phyloP scores from a whole-genome alignment of 2,888 invertebrate genomes.

The Cynaeus angustus region DNA sequence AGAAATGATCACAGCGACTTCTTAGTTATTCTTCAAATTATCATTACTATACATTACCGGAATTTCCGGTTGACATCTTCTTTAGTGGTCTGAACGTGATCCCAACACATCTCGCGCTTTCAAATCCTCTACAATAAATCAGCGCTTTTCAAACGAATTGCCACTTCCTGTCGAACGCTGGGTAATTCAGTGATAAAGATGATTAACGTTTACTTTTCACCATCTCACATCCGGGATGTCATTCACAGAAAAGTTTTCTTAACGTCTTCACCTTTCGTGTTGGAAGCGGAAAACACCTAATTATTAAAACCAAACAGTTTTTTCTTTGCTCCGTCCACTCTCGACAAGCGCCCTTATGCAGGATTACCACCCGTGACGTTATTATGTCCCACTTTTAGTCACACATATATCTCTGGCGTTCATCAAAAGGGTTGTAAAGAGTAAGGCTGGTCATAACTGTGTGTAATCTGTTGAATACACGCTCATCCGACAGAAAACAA shows the following conservation, averaged over 20 bases:
- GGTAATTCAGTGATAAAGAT: conserved; percentile 16
- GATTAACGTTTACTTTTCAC: conserved; percentile 13
- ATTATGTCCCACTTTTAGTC: conserved; percentile 10
- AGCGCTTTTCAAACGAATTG: conserved; percentile 11
- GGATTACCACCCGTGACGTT: not conserved
- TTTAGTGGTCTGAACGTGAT: too few relatives aligned
- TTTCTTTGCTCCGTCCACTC: not conserved
- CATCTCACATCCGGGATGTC: not conserved
- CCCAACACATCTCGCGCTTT: too few relatives aligned
- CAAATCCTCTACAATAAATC: too few relatives aligned
- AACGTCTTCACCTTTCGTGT: too few relatives aligned
- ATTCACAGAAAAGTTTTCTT: too few relatives aligned
- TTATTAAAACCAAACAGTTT: too few relatives aligned
- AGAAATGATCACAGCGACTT: too few relatives aligned
- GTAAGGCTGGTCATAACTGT: conserved; percentile 6
- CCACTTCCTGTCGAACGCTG: conserved; percentile 9
- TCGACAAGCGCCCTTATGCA: not conserved
- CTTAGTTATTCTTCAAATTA: too few relatives aligned
- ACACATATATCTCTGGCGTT: conserved; percentile 1
- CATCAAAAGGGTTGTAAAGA: conserved; percentile 17
- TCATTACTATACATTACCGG: too few relatives aligned
- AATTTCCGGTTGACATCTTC: too few relatives aligned
- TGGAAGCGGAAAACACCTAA: too few relatives aligned
- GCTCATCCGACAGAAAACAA: conserved; percentile 7
- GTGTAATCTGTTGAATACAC: conserved; percentile 21